Evolutionary conservation across 1,140 invertebrate species (phyloP), one percentile per base, ranked within the genome.

Genomic region (Theocolax elegans): DNA sequence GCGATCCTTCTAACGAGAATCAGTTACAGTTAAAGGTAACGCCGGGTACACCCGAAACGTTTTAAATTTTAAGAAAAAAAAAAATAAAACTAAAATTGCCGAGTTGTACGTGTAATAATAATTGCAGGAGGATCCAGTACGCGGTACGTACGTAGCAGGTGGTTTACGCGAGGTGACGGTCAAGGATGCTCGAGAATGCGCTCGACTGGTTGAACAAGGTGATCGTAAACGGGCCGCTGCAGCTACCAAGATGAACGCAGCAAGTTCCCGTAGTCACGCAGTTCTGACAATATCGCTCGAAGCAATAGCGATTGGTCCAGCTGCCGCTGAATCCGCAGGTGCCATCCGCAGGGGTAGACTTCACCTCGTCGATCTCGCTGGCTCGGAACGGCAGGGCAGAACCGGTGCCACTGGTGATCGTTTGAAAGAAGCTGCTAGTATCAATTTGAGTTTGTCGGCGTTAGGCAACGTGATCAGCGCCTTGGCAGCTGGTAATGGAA

Each of bases 401-500:
- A 96, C 95, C 35, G 93, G 95, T 12, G 93, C 94, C 1, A 91
- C 90, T 2, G 94, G 96, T 0, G 94, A 97, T 71, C 86, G 96
- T 21, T 85, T 98, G 21, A 97, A 95, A 79, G 96, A 98, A 87
- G 96, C 96, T 0, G 97, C 94, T 0, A 97, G 97, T 87, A 98
- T 98, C 67, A 98, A 98, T 87, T 83, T 98, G n/a, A 97, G 95
- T 8, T 84, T 98, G 15, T 97, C 95, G 12, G 96, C 96, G 1
- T 83, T 98, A 44, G 96, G 96, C 15, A 98, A 98, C 86, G 96
- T 98, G 0, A 98, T 98, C 65, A 97, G 95, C 13, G 95, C 96
- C 0, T 83, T 98, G 40, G 96, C 97, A 0, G 94, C 93, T 82
- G 92, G 93, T 1, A 94, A 96, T 86, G 90, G 92, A n/a, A 91